Base-by-base conservation (phyloP, 2,888 invertebrate species). In the Anorthoa munda region DNA sequence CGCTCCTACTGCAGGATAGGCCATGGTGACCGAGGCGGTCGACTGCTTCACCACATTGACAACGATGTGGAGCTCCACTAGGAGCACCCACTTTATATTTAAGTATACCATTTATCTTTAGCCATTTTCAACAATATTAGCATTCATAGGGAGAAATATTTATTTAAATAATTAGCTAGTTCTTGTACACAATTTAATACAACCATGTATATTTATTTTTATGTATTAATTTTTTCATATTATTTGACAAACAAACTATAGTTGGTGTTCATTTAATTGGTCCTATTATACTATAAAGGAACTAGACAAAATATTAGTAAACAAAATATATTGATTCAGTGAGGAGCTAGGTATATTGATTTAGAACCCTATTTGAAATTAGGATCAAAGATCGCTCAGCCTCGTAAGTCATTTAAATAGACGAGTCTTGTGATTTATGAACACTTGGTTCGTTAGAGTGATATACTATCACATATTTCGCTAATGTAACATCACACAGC, bases 381-480 rank as follows among this genome's bases (percentile, higher is more conserved):
- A 56, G 7, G 48, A 68, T 81, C 26, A 66, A 66, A 58, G 46
- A 67, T 56, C 56, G 69, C 69, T 31, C 23, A 72, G 69, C 67
- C 26, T 56, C 17, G 55, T 51, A 56, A 50, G 59, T 45, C 26
- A 79, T 83, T 63, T 46, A 58, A 56, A 55, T 51, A 66, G 39
- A 39, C n/a, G 1, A 53, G 26, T 60, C 21, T 1, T 45, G 26
- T 72, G 56, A 73, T 77, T 69, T 51, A 60, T 64, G 12, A 72
- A 60, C 21, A 74, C 31, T 68, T 58, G 39, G 63, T 59, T 69
- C 39, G 26, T 4, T 50, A 31, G 2, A 67, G 61, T 66, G 51
- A 31, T 56, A 21, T 76, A 82, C 72, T 83, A 85, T 81, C 81
- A 86, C 67, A 76, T 48, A 75, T 66, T 72, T 78, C 51, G 63